Evolutionary conservation across 2,888 invertebrate genomes (phyloP).

Genomic region (Mythimna ferrago): DNA sequence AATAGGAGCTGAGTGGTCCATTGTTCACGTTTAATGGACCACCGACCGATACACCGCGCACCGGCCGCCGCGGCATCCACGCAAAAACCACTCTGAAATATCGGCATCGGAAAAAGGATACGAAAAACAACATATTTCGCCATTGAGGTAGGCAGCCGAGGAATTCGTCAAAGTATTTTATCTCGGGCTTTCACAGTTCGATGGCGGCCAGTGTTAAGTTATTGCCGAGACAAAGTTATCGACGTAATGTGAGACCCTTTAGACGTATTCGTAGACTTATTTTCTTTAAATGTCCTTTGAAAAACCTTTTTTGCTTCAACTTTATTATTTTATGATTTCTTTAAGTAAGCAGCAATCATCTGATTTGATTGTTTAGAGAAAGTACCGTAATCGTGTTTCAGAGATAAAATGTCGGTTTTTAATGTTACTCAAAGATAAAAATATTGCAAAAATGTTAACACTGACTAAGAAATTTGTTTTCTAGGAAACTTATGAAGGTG

Average conservation of each 20-base stretch:
- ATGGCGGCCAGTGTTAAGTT: slow-evolving; percentile 86
- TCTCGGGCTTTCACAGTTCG: slow-evolving; percentile 88
- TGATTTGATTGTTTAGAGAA: slow-evolving; percentile 60
- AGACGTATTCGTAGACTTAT: slow-evolving; percentile 62
- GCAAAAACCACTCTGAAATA: slow-evolving; percentile 84
- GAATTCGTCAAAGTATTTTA: slow-evolving; percentile 89
- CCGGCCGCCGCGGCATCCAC: slow-evolving; percentile 69
- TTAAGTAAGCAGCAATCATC: slow-evolving; percentile 34
- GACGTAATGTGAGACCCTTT: slow-evolving; percentile 75
- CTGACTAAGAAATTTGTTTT: slow-evolving; percentile 62
- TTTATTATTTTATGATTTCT: slow-evolving; percentile 40
- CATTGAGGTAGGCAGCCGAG: slow-evolving; percentile 82
- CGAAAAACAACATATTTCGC: slow-evolving; percentile 85
- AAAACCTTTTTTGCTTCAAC: slow-evolving; percentile 33
- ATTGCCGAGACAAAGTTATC: slow-evolving; percentile 83
- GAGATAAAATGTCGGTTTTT: slow-evolving; percentile 70
- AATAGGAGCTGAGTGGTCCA: slow-evolving; percentile 86
- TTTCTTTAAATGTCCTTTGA: slow-evolving; percentile 48
- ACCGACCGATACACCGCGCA: slow-evolving; percentile 77
- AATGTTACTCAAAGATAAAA: slow-evolving; percentile 66
- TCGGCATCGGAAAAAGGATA: slow-evolving; percentile 82
- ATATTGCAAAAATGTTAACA: slow-evolving; percentile 67
- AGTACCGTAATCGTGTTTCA: slow-evolving; percentile 73
- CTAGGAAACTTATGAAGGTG: slow-evolving; percentile 58
- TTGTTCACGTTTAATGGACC: slow-evolving; percentile 89